Evolutionary conservation across 2,888 invertebrate species (phyloP).

Genomic region (Lordiphosa andalusiaca): DNA sequence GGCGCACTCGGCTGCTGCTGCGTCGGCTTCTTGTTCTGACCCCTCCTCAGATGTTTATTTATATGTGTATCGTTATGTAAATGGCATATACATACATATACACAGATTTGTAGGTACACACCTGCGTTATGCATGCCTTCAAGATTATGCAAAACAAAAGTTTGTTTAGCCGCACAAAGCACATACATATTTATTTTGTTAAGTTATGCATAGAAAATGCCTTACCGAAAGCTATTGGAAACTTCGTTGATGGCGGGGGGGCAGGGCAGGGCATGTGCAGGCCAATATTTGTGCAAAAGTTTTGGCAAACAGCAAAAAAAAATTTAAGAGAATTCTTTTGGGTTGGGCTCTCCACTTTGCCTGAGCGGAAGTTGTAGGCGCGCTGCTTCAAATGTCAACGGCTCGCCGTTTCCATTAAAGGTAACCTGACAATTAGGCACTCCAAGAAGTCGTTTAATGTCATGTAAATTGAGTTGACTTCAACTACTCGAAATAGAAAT

Average conservation of each 20-base stretch:
- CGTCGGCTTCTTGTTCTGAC: slow-evolving; percentile 2
- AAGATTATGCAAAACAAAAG: slow-evolving; percentile 47
- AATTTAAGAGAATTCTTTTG: slow-evolving; percentile 51
- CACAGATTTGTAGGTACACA: slow-evolving; percentile 29
- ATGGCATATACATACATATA: slow-evolving; percentile 23
- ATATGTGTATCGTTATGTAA: slow-evolving; percentile 51
- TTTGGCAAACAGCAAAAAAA: slow-evolving; percentile 29
- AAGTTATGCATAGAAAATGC: slow-evolving; percentile 25
- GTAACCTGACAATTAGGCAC: slow-evolving; percentile 55
- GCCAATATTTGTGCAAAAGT: slow-evolving; percentile 39
- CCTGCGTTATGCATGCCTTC: slow-evolving; percentile 44
- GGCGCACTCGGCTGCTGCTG: slow-evolving; percentile 13
- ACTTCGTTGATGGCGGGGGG: slow-evolving; percentile 4
- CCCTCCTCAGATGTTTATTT: slow-evolving; percentile 55
- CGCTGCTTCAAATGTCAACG: slow-evolving; percentile 63
- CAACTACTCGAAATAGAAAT: slow-evolving; percentile 12
- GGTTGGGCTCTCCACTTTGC: slow-evolving; percentile 41
- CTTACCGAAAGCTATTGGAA: slow-evolving; percentile 1
- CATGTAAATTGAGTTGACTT: slow-evolving; percentile 31
- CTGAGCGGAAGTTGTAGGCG: slow-evolving; percentile 68
- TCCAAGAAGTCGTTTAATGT: slow-evolving; percentile 18
- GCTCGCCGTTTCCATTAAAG: slow-evolving; percentile 50
- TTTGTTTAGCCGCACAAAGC: slow-evolving; percentile 14
- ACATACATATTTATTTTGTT: slow-evolving; percentile 31
- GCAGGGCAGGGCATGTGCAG: slow-evolving; percentile 23